phyloP scores from a whole-genome alignment of 2,113 vertebrate species.

The Labrus mixtus region DNA sequence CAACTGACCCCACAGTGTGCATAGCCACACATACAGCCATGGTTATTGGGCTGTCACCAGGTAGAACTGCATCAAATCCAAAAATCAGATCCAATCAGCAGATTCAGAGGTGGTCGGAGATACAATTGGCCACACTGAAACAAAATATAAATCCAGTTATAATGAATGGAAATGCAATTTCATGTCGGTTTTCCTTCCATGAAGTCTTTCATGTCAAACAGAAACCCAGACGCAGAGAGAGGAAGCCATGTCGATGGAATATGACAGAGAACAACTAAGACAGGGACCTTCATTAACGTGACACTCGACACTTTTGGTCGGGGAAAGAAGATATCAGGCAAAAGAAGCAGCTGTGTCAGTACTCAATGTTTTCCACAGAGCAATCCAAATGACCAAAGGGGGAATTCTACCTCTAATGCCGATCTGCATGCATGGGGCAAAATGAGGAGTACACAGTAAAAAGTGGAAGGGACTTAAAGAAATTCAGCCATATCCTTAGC shows the following conservation, averaged over 20 bases:
- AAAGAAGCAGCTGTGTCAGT: not conserved
- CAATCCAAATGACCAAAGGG: not conserved
- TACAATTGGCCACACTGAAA: constrained; percentile 42
- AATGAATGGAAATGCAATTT: constrained; percentile 49
- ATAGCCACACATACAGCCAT: not conserved
- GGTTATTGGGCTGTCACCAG: constrained; percentile 30
- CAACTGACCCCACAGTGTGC: not conserved
- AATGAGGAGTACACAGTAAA: not conserved
- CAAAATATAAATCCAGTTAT: constrained; percentile 43
- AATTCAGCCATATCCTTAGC: too few relatives aligned
- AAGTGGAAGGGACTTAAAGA: too few relatives aligned
- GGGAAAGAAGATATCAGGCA: not conserved
- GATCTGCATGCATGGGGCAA: not conserved
- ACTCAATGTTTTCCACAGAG: not conserved
- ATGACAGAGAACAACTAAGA: constrained; percentile 40
- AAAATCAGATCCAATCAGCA: constrained; percentile 42
- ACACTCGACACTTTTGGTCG: constrained; percentile 8
- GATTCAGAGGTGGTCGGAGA: constrained; percentile 53
- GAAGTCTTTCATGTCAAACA: constrained; percentile 13
- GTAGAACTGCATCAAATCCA: constrained; percentile 31
- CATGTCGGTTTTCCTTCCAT: constrained; percentile 4
- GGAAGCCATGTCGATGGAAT: constrained; percentile 37
- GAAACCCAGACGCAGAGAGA: constrained; percentile 8
- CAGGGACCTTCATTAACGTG: constrained; percentile 18
- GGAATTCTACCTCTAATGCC: not conserved